phyloP scores from a whole-genome alignment of 2,888 invertebrate genomes.

The Cepaea hortensis region DNA sequence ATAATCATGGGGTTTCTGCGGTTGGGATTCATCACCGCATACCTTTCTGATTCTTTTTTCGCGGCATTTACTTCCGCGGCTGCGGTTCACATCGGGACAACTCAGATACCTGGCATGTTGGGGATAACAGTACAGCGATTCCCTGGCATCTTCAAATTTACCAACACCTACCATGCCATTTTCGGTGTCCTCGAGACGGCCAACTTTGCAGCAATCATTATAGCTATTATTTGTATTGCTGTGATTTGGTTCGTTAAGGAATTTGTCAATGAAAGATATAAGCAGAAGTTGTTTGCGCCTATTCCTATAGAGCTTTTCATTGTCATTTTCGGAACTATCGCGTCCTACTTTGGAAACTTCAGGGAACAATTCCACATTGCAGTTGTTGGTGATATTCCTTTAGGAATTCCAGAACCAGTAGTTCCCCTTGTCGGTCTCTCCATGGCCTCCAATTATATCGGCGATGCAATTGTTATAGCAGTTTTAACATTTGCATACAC shows the following conservation, averaged over 20 bases:
- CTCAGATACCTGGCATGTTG: slow-evolving; percentile 71
- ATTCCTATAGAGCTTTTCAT: slow-evolving; percentile 75
- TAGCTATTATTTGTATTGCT: slow-evolving; percentile 61
- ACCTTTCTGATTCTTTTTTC: slow-evolving; percentile 73
- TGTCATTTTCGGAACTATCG: slow-evolving; percentile 66
- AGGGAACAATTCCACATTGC: slow-evolving; percentile 58
- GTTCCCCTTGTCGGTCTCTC: slow-evolving; percentile 63
- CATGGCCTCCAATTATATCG: slow-evolving; percentile 61
- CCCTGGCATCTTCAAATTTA: slow-evolving; percentile 68
- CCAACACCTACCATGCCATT: slow-evolving; percentile 68
- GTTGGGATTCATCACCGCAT: slow-evolving; percentile 73
- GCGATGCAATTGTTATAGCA: slow-evolving; percentile 70
- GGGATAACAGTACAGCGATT: slow-evolving; percentile 64
- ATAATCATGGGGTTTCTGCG: slow-evolving; percentile 69
- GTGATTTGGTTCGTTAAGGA: slow-evolving; percentile 70
- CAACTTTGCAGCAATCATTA: slow-evolving; percentile 66
- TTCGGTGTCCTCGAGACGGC: slow-evolving; percentile 60
- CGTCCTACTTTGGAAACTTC: slow-evolving; percentile 65
- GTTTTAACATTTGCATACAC: slow-evolving; percentile 73
- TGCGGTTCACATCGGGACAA: slow-evolving; percentile 72
- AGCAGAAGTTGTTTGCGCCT: slow-evolving; percentile 70
- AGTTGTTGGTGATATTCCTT: slow-evolving; percentile 67
- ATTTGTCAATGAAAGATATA: slow-evolving; percentile 71
- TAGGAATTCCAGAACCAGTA: slow-evolving; percentile 67
- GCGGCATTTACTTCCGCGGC: slow-evolving; percentile 73